Percentiles rank a stretch among this genome's conserved stretches.
phyloP scores from a whole-genome alignment of 30 jellyfish, hydroid and myxozoan species.

The Sanderia malayensis region DNA sequence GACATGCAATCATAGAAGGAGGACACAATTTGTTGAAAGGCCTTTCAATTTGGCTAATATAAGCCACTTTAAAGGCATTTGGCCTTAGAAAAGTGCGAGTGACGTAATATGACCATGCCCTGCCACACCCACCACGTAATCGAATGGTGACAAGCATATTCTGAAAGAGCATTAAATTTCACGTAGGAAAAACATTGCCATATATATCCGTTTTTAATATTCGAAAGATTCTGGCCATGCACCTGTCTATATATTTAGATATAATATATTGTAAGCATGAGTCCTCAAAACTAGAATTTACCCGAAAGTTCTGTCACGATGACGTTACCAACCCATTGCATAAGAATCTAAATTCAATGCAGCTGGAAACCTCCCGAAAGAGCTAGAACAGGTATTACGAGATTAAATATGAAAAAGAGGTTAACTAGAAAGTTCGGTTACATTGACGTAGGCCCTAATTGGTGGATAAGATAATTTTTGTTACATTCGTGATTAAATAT shows the following conservation, averaged over 20 bases:
- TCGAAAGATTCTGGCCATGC: conserved; percentile 47
- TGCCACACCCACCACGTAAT: conserved; percentile 37
- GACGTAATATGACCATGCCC: conserved; percentile 44
- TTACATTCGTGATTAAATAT: too few relatives aligned
- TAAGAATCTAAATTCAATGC: too few relatives aligned
- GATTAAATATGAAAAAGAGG: too few relatives aligned
- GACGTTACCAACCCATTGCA: too few relatives aligned
- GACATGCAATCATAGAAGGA: conserved; percentile 10
- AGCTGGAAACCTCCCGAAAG: too few relatives aligned
- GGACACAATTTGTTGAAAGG: conserved; percentile 12
- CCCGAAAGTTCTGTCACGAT: too few relatives aligned
- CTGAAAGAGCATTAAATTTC: conserved; percentile 56
- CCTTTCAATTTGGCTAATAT: conserved; percentile 7
- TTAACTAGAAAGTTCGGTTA: too few relatives aligned
- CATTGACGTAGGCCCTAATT: too few relatives aligned
- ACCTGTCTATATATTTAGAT: conserved; percentile 38
- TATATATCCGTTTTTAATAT: conserved; percentile 37
- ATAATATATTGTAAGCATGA: too few relatives aligned
- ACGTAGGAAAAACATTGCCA: conserved; percentile 27
- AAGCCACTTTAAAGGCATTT: conserved; percentile 20
- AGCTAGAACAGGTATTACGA: too few relatives aligned
- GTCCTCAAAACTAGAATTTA: too few relatives aligned
- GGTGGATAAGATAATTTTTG: too few relatives aligned
- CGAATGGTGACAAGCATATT: conserved; percentile 21
- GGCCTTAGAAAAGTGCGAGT: conserved; percentile 32